These are phyloP conservation scores for Mallotus villosus DNA, from an alignment of 2,797 vertebrate genomes.

Conservation along the genomic window DNA sequence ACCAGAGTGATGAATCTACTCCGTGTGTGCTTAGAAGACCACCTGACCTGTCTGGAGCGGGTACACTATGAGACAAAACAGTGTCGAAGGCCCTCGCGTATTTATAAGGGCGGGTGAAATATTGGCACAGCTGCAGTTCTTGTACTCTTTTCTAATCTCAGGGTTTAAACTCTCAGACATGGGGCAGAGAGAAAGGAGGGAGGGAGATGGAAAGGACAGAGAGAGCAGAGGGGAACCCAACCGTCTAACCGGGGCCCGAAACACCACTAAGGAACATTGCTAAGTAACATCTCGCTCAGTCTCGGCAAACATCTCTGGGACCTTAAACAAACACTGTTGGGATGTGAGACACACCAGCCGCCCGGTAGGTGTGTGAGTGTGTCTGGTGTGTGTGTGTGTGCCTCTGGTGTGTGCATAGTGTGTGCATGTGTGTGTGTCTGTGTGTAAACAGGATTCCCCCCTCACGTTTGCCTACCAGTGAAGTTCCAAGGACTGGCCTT, in stretches of 20 bases:
- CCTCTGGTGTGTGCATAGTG: background rate
- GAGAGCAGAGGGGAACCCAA: constrained; percentile 26
- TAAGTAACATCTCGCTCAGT: constrained; percentile 16
- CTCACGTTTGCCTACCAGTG: background rate
- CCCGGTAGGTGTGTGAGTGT: constrained; percentile 14
- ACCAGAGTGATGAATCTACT: constrained; percentile 4
- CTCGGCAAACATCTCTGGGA: constrained; percentile 33
- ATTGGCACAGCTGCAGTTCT: constrained; percentile 5
- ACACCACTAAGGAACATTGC: constrained; percentile 11
- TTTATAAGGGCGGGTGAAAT: constrained; percentile 22
- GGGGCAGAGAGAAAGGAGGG: background rate
- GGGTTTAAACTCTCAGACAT: background rate
- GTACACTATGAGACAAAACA: background rate
- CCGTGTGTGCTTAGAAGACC: background rate
- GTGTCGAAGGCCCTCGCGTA: constrained; percentile 12
- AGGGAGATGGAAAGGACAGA: constrained; percentile 3
- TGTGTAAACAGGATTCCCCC: background rate
- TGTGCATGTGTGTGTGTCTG: constrained; percentile 13
- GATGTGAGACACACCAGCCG: constrained; percentile 47
- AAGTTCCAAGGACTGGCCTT: constrained; percentile 6
- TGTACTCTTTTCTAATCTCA: constrained; percentile 15
- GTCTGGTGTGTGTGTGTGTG: constrained; percentile 6
- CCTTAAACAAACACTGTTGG: constrained; percentile 46
- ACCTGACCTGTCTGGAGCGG: constrained; percentile 1
- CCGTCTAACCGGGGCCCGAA: background rate